Conservation (phyloP, 2,888 invertebrate species). For the Andrena fulva region DNA sequence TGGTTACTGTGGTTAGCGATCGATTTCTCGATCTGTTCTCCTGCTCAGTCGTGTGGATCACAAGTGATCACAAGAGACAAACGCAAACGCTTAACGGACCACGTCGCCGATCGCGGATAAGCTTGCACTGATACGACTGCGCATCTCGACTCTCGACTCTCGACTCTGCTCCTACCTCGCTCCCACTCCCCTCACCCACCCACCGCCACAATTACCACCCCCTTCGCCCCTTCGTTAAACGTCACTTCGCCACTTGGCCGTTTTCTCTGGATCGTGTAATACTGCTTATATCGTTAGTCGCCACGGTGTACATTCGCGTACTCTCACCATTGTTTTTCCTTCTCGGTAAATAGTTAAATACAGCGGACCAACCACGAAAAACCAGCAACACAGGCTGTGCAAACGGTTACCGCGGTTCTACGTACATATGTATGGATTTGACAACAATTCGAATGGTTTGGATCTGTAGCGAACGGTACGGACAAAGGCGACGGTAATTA, state of each 20-base stretch:
- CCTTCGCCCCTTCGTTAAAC: neutral
- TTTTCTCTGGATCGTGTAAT: neutral
- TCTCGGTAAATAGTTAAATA: neutral
- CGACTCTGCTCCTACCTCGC: conserved; percentile 18
- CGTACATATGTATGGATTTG: too few species aligned
- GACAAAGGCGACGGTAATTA: too few species aligned
- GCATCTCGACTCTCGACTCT: conserved; percentile 31
- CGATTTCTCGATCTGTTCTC: neutral
- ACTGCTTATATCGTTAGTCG: neutral
- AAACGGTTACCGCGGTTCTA: too few species aligned
- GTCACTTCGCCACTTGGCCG: neutral
- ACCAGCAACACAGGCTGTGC: too few species aligned
- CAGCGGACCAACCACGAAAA: too few species aligned
- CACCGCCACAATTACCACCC: neutral
- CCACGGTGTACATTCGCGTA: neutral
- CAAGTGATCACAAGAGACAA: conserved; percentile 24
- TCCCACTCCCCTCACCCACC: neutral
- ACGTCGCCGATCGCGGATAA: conserved; percentile 49
- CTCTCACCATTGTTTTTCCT: neutral
- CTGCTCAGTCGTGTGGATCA: conserved; percentile 15
- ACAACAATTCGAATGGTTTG: too few species aligned
- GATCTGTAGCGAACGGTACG: too few species aligned
- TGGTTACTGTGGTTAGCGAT: neutral
- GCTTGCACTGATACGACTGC: conserved; percentile 44
- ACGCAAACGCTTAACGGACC: conserved; percentile 33